Base-by-base conservation (phyloP, 2,888 invertebrate genomes). In the Hartigia nigra region DNA sequence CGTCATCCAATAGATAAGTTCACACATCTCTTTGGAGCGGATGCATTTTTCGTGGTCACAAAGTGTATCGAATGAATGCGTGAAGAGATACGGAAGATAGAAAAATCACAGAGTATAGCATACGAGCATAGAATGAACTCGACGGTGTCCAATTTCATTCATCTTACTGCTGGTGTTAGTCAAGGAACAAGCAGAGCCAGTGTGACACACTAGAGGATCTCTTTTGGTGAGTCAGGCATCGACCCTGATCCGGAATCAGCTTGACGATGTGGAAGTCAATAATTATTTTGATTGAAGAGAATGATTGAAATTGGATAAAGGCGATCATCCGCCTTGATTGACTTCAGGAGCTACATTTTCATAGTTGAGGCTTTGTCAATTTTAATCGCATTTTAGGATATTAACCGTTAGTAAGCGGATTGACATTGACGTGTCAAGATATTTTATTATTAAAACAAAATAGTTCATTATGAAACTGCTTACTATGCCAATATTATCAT, bases 1-100 rank as follows among this genome's bases (percentile, higher is more conserved):
- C 79, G 55, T 79, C 79, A 79, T 74, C 69, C 72, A 31, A 23
- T 55, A 55, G 72, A 34, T 74, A 79, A 77, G 79, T 79, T 79
- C 79, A 75, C 77, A 75, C 77, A 79, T 77, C 79, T 77, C 77
- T 74, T 5, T 23, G 55, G 23, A 23, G 55, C 55, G 72, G 34
- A 70, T 55, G 69, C 69, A 75, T 75, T 75, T 75, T 75, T 75
- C 75, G 34, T 37, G 75, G 75, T 75, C 75, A 34, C 75, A 14
- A 37, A 14, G 35, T 34, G 75, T 75, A 75, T 75, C 75, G n/a
- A 34, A 32, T 34, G 72, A 72, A 72, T 34, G 72, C 72, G 36
- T 75, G 72, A 11, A 31, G 72, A 72, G 72, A 31, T 35, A 31
- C 72, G 31, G 31, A 72, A 31, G 72, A 55, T 55, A 55, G 23